phyloP scores from a whole-genome alignment of 2,888 invertebrate genomes.

The Tetranychus piercei region DNA sequence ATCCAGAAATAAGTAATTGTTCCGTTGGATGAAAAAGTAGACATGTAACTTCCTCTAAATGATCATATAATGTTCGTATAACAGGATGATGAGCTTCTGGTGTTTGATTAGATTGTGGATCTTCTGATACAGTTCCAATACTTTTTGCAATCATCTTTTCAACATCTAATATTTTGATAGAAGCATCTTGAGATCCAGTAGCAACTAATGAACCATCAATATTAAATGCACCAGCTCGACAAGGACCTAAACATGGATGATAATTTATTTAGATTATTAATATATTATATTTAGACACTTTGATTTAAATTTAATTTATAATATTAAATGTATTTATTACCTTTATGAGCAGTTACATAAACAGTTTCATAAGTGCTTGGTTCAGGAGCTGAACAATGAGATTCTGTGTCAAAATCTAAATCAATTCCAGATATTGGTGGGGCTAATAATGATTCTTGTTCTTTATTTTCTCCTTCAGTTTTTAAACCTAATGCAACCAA shows the following conservation, averaged over 20 bases:
- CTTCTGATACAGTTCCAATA: conserved; percentile 31
- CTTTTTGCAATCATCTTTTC: conserved; percentile 96
- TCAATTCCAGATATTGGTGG: conserved; percentile 45
- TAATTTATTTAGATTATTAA: too few species aligned
- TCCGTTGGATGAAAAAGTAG: conserved; percentile 87
- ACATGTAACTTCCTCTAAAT: conserved; percentile 88
- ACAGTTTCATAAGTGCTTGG: conserved; percentile 70
- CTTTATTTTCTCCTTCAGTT: conserved; percentile 47
- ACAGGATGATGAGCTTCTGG: conserved; percentile 87
- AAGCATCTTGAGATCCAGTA: conserved; percentile 93
- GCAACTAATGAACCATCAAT: conserved; percentile 80
- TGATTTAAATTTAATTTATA: neutral
- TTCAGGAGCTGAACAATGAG: conserved; percentile 17
- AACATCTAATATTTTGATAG: conserved; percentile 92
- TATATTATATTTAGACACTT: too few species aligned
- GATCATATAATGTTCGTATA: conserved; percentile 89
- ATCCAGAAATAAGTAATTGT: conserved; percentile 82
- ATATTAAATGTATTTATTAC: conserved; percentile 32
- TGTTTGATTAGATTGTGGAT: conserved; percentile 40
- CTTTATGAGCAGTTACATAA: conserved; percentile 95
- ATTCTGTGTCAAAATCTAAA: conserved; percentile 85
- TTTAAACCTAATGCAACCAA: conserved; percentile 66
- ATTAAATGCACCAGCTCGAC: conserved; percentile 87
- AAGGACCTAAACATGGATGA: conserved; percentile 55
- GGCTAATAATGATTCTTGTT: conserved; percentile 18